These are phyloP conservation scores for Latrodectus geometricus DNA, from an alignment of 1,140 invertebrate genomes.

Conservation along the genomic window DNA sequence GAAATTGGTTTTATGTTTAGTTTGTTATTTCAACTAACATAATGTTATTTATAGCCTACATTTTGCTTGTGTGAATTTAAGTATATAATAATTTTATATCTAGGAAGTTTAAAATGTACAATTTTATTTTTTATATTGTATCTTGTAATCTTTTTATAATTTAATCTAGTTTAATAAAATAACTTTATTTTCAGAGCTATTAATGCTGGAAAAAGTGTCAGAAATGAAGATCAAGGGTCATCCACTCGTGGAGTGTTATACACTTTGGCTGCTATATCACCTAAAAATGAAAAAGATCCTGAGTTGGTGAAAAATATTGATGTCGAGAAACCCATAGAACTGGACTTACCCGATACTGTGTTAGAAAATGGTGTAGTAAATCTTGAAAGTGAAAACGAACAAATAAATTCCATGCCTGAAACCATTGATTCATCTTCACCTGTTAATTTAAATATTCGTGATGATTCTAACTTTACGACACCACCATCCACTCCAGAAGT, in stretches of 20 bases:
- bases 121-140: conserved; percentile 40
- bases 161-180: conserved; percentile 75
- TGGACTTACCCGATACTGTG: neutral
- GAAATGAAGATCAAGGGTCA: conserved; percentile 85
- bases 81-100: neutral
- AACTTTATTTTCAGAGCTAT: conserved; percentile 69
- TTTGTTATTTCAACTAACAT: too few relatives aligned
- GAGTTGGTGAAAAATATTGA: neutral
- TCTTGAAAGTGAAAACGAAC: neutral
- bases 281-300: conserved; percentile 11
- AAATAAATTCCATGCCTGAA: neutral
- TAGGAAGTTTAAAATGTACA: neutral
- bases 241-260: conserved; percentile 30
- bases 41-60: too few relatives aligned
- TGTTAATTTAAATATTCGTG: conserved; percentile 5
- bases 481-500: conserved; percentile 56
- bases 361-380: neutral
- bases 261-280: conserved; percentile 11
- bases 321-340: neutral
- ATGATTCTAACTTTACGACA: conserved; percentile 46
- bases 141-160: conserved; percentile 1
- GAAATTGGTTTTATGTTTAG: too few relatives aligned
- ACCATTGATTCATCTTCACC: neutral
- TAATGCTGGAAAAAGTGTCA: conserved; percentile 83
- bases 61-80: too few relatives aligned